phyloP scores from a whole-genome alignment of 2,113 vertebrate genomes.

The Gymnogyps californianus region DNA sequence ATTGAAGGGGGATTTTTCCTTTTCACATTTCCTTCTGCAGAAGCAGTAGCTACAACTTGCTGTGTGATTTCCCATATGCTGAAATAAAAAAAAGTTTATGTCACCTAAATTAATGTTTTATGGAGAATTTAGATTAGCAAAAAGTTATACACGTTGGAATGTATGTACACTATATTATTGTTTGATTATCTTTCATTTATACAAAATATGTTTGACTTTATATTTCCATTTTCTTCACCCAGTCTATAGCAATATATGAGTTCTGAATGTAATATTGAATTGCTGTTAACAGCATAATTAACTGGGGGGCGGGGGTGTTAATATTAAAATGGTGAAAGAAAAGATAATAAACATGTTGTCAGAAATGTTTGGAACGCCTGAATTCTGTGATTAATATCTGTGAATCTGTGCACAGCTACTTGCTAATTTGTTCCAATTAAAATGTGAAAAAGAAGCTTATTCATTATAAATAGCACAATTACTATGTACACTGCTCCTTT shows the following conservation, averaged over 20 bases:
- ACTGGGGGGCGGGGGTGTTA: neutral
- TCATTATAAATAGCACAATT: neutral
- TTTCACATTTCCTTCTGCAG: neutral
- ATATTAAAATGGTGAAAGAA: neutral
- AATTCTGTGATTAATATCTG: conserved; percentile 29
- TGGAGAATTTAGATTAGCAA: neutral
- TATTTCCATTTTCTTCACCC: neutral
- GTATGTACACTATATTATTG: neutral
- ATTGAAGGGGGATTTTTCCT: neutral
- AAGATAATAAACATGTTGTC: conserved; percentile 3
- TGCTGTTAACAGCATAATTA: conserved; percentile 9
- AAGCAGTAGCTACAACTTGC: neutral
- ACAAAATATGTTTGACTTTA: neutral
- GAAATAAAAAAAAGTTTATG: neutral
- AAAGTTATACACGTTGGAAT: neutral
- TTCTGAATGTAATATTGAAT: neutral
- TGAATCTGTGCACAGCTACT: neutral
- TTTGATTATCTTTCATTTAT: neutral
- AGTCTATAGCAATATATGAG: neutral
- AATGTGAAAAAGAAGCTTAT: conserved; percentile 10
- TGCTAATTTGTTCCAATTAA: conserved; percentile 16
- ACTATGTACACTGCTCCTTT: neutral
- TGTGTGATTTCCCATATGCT: neutral
- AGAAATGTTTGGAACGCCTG: neutral
- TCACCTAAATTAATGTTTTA: neutral